Conservation (phyloP, 2,797 vertebrate species). For the Semaprochilodus insignis region DNA sequence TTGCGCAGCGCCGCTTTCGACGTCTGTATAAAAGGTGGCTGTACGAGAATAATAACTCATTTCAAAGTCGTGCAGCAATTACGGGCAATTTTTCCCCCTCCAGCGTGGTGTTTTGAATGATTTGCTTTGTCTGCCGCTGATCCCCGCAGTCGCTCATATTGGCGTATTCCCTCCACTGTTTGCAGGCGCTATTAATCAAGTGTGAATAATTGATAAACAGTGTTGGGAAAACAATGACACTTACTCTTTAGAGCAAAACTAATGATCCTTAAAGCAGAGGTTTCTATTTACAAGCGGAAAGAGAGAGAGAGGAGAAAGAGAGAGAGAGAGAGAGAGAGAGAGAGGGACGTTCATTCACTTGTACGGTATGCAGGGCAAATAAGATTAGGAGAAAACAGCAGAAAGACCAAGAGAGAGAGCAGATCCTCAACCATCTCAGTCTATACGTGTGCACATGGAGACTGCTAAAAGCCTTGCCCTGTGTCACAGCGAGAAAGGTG, state of each 20-base stretch:
- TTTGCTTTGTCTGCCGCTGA: conserved; percentile 47
- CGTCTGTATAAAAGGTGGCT: conserved; percentile 25
- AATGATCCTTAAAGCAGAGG: conserved; percentile 53
- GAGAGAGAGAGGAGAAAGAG: background rate
- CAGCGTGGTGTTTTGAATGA: conserved; percentile 11
- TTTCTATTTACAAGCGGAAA: conserved; percentile 16
- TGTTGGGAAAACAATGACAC: conserved; percentile 61
- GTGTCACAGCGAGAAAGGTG: background rate
- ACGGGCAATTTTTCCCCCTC: conserved; percentile 3
- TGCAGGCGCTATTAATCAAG: conserved; percentile 59
- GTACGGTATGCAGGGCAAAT: background rate
- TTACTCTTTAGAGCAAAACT: conserved; percentile 56
- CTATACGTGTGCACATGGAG: background rate
- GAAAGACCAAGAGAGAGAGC: no score
- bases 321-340: conserved; percentile 17
- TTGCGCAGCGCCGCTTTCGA: conserved; percentile 19
- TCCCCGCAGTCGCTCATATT: conserved; percentile 42
- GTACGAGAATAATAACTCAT: conserved; percentile 21
- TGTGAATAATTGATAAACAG: conserved; percentile 60
- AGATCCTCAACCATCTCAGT: no score
- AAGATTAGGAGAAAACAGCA: background rate
- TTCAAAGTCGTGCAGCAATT: conserved; percentile 34
- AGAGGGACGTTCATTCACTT: background rate
- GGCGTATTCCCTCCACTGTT: conserved; percentile 43
- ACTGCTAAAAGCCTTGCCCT: background rate